Conservation (phyloP, 1,140 invertebrate genomes). For the Paraescarpia echinospica region DNA sequence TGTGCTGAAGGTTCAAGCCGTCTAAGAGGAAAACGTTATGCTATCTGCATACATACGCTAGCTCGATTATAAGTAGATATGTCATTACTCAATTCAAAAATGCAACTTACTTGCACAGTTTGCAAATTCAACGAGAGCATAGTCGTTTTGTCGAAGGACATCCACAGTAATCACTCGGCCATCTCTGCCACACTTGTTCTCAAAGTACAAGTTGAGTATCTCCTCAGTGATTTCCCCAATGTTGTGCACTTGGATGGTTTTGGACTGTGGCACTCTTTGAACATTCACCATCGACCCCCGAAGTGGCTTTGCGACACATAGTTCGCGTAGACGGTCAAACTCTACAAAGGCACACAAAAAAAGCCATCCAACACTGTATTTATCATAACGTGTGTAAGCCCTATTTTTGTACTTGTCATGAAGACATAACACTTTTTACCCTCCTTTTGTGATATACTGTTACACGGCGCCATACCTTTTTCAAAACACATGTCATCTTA, state of each 20-base stretch:
- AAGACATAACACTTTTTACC: background rate
- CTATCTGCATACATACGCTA: too few species aligned
- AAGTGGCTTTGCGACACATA: background rate
- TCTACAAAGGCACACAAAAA: background rate
- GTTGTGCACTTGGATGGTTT: constrained; percentile 10
- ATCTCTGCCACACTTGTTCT: background rate
- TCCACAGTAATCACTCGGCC: background rate
- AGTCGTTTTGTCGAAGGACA: background rate
- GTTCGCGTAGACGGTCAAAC: background rate
- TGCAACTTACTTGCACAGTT: background rate
- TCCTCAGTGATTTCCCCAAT: background rate
- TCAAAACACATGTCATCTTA: background rate
- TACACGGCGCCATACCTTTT: background rate
- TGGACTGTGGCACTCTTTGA: constrained; percentile 7
- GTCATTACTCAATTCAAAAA: background rate
- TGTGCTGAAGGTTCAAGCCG: too few species aligned
- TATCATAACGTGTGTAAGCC: background rate
- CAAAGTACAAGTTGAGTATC: background rate
- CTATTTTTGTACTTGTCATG: background rate
- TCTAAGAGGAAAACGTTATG: too few species aligned
- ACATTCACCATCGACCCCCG: background rate
- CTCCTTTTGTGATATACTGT: background rate
- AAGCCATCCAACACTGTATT: background rate
- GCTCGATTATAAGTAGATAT: too few species aligned
- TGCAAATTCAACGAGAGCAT: background rate